A percentile compares a stretch with the other conserved stretches of the same genome.
Evolutionary conservation across 2,113 vertebrate genomes (phyloP).

Genomic region (Lycaon pictus): DNA sequence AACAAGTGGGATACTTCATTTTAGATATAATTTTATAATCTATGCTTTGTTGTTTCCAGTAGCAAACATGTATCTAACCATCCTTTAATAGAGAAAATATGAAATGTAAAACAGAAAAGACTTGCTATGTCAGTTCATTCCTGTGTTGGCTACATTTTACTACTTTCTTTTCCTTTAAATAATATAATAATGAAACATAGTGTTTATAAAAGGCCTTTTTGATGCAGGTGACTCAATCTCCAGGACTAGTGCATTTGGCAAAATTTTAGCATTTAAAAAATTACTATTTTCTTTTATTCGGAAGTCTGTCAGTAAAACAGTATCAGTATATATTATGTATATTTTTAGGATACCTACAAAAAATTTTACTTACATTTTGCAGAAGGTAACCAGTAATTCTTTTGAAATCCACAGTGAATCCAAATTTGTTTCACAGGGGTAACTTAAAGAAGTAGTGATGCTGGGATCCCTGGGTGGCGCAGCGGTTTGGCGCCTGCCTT

Average conservation of each 20-base stretch:
- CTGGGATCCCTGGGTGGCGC: too few species aligned
- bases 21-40: background rate
- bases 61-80: background rate
- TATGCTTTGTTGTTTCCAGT: conserved; percentile 42
- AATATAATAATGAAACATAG: background rate
- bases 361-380: conserved; percentile 23
- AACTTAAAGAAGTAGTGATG: background rate
- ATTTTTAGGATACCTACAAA: background rate
- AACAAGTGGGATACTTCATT: conserved; percentile 29
- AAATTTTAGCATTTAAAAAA: background rate
- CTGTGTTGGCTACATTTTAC: background rate
- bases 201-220: conserved; percentile 21
- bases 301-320: background rate
- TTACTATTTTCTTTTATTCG: conserved; percentile 11
- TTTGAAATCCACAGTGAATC: background rate
- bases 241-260: conserved; percentile 10
- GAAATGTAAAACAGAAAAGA: conserved; percentile 19
- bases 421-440: conserved; percentile 36
- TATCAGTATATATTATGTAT: background rate
- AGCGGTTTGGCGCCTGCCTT: too few species aligned
- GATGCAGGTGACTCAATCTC: background rate
- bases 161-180: conserved; percentile 34
- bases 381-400: background rate
- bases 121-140: background rate
- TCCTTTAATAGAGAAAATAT: conserved; percentile 9